Base-by-base conservation (phyloP, 1,140 invertebrate species). In the Dendroctonus ponderosae region DNA sequence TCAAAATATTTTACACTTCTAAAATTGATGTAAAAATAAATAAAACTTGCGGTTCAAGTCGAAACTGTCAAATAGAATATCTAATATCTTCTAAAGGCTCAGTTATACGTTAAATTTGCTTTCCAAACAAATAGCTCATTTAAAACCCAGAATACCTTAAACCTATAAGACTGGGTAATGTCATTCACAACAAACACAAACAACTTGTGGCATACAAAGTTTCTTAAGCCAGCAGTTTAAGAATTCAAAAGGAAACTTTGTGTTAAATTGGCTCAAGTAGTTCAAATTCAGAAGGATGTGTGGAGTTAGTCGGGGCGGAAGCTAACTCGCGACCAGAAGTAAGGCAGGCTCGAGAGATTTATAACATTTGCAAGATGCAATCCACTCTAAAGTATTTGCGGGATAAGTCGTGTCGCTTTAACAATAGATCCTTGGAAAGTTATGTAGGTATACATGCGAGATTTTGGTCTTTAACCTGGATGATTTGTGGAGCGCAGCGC, bases 351-450 rank as follows among this genome's bases (percentile, higher is more conserved):
- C 59, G 69, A 65, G 57, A 71, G 73, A 76, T 77, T 75, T 77
- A 73, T 68, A 73, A 73, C 70, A 70, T 72, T 73, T 74, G 74
- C 74, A 73, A 76, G 74, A 73, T 72, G 71, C 74, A 75, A 76
- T 77, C 74, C 74, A 75, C 74, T 77, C 70, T 75, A 76, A 74
- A 74, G 72, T 73, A 73, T 75, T 72, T 72, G 65, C 60, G 62
- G 68, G 73, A 71, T 75, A 74, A 75, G 72, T 62, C 71, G 44
- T 66, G 63, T 64, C 15, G 63, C 67, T 65, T 70, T 26, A 71
- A 75, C 76, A 77, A 76, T 76, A 71, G 69, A 73, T 75, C 70
- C 67, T 65, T 53, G 63, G 67, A 70, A 73, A 72, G 46, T 68
- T 70, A 70, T 72, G 69, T 72, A 77, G 74, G 75, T 77, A 77